Percentiles rank a stretch among this genome's conserved stretches.
phyloP scores from a whole-genome alignment of 2,113 vertebrate genomes.

The Hirundichthys speculiger region DNA sequence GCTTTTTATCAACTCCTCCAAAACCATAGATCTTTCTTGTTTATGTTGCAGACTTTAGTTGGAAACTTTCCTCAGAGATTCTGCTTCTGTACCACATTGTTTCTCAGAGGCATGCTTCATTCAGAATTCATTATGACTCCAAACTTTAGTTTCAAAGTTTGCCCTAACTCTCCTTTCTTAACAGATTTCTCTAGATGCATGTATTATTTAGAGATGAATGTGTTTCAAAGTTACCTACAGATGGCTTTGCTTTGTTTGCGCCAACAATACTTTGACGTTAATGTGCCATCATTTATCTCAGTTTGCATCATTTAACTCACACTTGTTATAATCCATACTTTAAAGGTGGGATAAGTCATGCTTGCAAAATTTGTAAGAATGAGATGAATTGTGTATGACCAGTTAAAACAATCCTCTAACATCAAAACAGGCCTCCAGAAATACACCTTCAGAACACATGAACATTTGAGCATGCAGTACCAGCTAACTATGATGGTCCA shows the following conservation, averaged over 20 bases:
- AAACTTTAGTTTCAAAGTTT: conserved; percentile 29
- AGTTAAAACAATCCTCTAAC: too few relatives aligned
- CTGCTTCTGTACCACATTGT: conserved; percentile 23
- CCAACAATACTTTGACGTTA: too few relatives aligned
- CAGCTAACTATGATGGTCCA: too few relatives aligned
- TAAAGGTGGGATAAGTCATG: too few relatives aligned
- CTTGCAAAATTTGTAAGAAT: too few relatives aligned
- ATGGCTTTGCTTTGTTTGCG: neutral
- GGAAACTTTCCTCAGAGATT: conserved; percentile 18
- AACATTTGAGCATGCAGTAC: too few relatives aligned
- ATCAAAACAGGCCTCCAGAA: too few relatives aligned
- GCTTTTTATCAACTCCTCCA: conserved; percentile 30
- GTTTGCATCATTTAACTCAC: conserved; percentile 25
- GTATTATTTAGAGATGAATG: conserved; percentile 42
- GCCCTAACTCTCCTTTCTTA: conserved; percentile 5
- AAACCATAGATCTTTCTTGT: conserved; percentile 10
- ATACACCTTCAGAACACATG: too few relatives aligned
- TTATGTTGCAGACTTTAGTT: conserved; percentile 13
- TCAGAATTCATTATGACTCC: conserved; percentile 35
- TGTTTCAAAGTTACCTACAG: conserved; percentile 22
- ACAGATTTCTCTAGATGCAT: conserved; percentile 35
- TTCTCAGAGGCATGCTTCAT: conserved; percentile 35
- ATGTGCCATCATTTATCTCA: conserved; percentile 23
- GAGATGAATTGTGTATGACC: too few relatives aligned
- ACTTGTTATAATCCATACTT: neutral